These are phyloP conservation scores for Dendroctonus valens DNA, from an alignment of 1,140 invertebrate genomes.

Conservation along the genomic window DNA sequence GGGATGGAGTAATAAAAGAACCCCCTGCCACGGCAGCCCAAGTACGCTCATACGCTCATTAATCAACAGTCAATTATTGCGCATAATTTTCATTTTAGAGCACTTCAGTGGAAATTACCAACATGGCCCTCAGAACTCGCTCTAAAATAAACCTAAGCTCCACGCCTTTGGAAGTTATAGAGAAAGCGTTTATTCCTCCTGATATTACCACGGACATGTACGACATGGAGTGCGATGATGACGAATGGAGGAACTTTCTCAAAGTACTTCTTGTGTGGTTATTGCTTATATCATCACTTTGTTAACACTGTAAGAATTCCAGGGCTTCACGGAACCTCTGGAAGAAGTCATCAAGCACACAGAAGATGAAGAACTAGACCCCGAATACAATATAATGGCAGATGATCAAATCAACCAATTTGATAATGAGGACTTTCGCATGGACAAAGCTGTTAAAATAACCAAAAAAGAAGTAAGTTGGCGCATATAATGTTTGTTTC, in stretches of 20 bases:
- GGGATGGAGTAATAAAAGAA: constrained; percentile 72
- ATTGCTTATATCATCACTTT: not conserved
- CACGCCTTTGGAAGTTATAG: constrained; percentile 82
- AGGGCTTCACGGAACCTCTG: constrained; percentile 70
- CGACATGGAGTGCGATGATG: constrained; percentile 71
- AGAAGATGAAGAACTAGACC: constrained; percentile 85
- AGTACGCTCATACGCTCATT: constrained; percentile 2
- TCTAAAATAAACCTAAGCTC: constrained; percentile 83
- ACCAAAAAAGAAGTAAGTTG: constrained; percentile 69
- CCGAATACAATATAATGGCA: constrained; percentile 85
- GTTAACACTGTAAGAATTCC: constrained; percentile 51
- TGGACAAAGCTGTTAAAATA: constrained; percentile 75
- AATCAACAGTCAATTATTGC: constrained; percentile 1
- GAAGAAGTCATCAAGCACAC: constrained; percentile 54
- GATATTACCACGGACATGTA: constrained; percentile 81
- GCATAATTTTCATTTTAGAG: not conserved
- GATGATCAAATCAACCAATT: constrained; percentile 70
- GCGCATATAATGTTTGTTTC: not conserved
- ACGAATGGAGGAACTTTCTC: constrained; percentile 66
- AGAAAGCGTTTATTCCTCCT: constrained; percentile 85
- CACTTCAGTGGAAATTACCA: constrained; percentile 52
- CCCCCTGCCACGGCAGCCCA: constrained; percentile 52
- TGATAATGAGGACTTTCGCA: constrained; percentile 76
- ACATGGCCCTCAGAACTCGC: constrained; percentile 77
- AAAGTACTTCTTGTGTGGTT: constrained; percentile 5